Evolutionary conservation across 2,888 invertebrate genomes (phyloP).

Genomic region (Drosophila mercatorum): DNA sequence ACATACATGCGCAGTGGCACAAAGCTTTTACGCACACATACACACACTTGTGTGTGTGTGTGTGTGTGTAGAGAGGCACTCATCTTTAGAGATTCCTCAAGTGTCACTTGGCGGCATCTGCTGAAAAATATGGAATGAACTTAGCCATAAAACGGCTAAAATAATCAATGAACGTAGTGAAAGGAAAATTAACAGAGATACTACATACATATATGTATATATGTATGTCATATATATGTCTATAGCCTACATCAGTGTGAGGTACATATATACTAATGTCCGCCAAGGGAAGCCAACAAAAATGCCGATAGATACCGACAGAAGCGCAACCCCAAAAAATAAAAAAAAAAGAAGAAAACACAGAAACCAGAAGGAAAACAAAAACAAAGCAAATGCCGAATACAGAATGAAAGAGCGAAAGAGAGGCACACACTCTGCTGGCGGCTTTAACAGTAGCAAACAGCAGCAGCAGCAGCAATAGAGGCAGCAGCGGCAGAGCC

Average conservation of each 20-base stretch:
- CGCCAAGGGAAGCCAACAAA: conserved; percentile 79
- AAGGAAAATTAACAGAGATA: conserved; percentile 50
- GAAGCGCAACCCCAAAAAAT: conserved; percentile 31
- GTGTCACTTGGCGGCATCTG: conserved; percentile 43
- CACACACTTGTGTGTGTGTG: background rate
- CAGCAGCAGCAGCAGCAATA: conserved; percentile 9
- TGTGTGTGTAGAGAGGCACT: conserved; percentile 5
- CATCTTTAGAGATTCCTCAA: conserved; percentile 73
- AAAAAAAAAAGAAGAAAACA: conserved; percentile 8
- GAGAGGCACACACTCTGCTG: conserved; percentile 25
- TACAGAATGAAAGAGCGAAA: conserved; percentile 16
- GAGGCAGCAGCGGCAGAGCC: conserved; percentile 36
- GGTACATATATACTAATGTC: conserved; percentile 38
- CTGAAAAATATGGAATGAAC: conserved; percentile 53
- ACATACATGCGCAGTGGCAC: conserved; percentile 59
- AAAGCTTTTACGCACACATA: conserved; percentile 19
- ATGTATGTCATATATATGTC: conserved; percentile 5
- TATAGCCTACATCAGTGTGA: conserved; percentile 27
- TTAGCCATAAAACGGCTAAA: conserved; percentile 42
- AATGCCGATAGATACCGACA: conserved; percentile 74
- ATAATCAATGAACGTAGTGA: conserved; percentile 43
- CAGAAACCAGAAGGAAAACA: conserved; percentile 27
- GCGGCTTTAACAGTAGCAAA: conserved; percentile 42
- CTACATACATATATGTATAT: background rate
- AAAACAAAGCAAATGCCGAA: conserved; percentile 51